Percentiles rank a stretch among this genome's conserved stretches.
Evolutionary conservation across 2,888 invertebrate genomes (phyloP).

Genomic region (Sarcophaga carnaria): DNA sequence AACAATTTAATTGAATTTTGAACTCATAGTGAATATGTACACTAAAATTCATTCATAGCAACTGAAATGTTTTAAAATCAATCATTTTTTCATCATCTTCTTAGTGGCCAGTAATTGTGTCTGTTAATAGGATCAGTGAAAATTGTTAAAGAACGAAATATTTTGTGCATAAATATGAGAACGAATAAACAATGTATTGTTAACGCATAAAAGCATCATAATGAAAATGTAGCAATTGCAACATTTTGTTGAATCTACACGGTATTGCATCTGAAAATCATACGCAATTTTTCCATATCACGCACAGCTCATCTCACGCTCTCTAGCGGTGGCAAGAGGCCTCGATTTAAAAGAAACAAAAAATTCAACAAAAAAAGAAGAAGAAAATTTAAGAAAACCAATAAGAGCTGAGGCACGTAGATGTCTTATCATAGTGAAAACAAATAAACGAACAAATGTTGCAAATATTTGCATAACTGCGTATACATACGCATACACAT

Average conservation of each 20-base stretch:
- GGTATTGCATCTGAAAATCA: neutral
- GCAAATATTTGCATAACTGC: neutral
- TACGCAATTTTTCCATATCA: conserved; percentile 25
- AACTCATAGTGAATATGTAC: no score
- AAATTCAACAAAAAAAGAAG: neutral
- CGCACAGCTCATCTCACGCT: conserved; percentile 49
- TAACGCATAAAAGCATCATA: neutral
- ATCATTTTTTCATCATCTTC: no score
- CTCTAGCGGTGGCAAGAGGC: conserved; percentile 20
- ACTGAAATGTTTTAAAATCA: no score
- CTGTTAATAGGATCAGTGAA: no score
- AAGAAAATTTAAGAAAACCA: neutral
- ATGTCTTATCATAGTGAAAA: neutral
- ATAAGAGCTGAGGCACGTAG: neutral
- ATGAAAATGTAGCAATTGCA: neutral
- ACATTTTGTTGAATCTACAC: neutral
- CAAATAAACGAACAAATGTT: neutral
- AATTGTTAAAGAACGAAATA: no score
- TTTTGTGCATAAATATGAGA: neutral
- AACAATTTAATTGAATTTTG: no score
- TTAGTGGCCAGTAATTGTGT: no score
- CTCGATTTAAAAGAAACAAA: conserved; percentile 7
- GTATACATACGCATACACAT: no score
- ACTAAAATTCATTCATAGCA: no score
- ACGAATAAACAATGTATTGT: neutral